Conservation (phyloP, 2,888 invertebrate species). For the Xanthia icteritia region DNA sequence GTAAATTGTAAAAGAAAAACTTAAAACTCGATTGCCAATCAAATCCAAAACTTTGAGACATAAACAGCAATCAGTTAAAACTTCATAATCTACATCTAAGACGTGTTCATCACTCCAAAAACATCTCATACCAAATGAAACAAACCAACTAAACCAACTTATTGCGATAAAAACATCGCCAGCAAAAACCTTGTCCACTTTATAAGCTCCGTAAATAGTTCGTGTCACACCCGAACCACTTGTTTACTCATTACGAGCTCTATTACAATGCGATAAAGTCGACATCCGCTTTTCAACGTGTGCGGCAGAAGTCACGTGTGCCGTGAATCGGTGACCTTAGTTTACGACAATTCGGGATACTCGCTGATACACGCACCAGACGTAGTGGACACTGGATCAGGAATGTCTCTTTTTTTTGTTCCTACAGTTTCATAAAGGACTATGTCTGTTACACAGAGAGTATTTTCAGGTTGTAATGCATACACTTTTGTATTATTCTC, state of each 20-base stretch:
- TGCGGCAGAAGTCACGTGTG: conserved; percentile 37
- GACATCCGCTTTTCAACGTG: conserved; percentile 18
- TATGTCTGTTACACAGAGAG: not conserved
- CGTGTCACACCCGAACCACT: conserved; percentile 27
- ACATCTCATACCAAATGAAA: conserved; percentile 7
- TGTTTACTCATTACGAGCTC: conserved; percentile 35
- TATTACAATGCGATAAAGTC: conserved; percentile 28
- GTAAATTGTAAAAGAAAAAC: not conserved
- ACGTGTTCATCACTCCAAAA: not conserved
- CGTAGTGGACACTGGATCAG: conserved; percentile 14
- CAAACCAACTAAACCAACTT: conserved; percentile 29
- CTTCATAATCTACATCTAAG: not conserved
- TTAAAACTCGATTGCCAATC: not conserved
- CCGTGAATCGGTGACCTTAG: conserved; percentile 54
- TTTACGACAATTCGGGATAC: conserved; percentile 72
- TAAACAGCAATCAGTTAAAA: not conserved
- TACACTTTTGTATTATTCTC: not conserved
- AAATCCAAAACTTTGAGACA: not conserved
- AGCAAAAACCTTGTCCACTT: conserved; percentile 53
- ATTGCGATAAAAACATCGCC: conserved; percentile 46
- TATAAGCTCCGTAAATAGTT: conserved; percentile 70
- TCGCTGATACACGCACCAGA: conserved; percentile 45
- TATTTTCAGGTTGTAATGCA: not conserved
- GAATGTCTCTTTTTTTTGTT: not conserved
- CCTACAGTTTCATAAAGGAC: not conserved